phyloP scores from a whole-genome alignment of 2,888 invertebrate species.

The Apamea monoglypha region DNA sequence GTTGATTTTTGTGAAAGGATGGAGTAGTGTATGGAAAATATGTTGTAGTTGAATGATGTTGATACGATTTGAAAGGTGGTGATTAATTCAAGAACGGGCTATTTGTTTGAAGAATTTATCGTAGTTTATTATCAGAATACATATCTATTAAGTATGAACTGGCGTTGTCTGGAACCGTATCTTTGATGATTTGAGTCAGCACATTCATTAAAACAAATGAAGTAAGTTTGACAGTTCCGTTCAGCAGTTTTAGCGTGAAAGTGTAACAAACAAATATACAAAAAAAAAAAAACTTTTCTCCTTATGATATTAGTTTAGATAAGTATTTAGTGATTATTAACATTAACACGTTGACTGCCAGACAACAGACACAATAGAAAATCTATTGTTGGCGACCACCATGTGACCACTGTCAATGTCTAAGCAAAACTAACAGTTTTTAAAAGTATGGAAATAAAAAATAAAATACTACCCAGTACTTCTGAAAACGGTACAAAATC shows the following conservation, averaged over 20 bases:
- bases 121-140: not conserved
- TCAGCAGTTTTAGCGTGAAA: no score
- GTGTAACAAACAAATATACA: no score
- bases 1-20: not conserved
- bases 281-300: no score
- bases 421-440: not conserved
- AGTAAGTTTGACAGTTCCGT: not conserved
- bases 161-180: not conserved
- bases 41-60: not conserved
- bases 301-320: no score
- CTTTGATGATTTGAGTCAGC: not conserved
- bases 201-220: not conserved
- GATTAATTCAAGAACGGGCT: not conserved
- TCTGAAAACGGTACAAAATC: not conserved
- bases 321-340: not conserved
- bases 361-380: no score
- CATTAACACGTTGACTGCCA: no score
- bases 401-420: no score
- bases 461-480: not conserved
- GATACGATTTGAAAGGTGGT: constrained; percentile 1
- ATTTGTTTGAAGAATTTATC: not conserved
- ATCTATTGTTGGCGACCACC: no score
- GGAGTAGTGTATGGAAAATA: not conserved
- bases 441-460: not conserved
- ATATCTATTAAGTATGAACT: not conserved